Base-by-base conservation (phyloP, 2,797 vertebrate genomes). In the Microctenopoma stevenorrisi region DNA sequence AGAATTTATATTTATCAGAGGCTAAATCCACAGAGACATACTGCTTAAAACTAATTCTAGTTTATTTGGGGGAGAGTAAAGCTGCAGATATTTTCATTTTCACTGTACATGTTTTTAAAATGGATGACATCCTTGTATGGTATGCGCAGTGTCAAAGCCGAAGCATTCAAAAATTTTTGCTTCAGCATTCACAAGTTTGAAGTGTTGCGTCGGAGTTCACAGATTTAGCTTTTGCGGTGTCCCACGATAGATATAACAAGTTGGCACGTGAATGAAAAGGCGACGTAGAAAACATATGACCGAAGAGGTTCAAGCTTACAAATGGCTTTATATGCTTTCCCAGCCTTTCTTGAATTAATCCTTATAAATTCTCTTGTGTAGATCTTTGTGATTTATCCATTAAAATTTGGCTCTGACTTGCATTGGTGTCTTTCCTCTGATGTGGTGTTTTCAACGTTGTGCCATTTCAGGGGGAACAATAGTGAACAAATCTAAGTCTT, bases 331-430 rank as follows among this genome's bases (percentile, higher is more conserved):
- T 72, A 66, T 74, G 68, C 70, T 72, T 66, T 40, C 40, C 59
- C 53, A 35, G 67, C 71, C 57, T 67, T 64, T 79, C 42, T 72
- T 49, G 10, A 78, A 81, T 57, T 49, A 74, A 74, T 72, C 49
- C 38, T 70, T 7, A 66, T 37, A 51, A 54, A 70, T 72, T 68
- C 18, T 74, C 37, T 61, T 64, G 66, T 65, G 44, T 38, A 63
- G 62, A 76, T 76, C 52, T 78, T 81, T 80, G 66, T 84, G 67
- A 82, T 72, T 81, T 63, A 47, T 74, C 55, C 57, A 62, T 63
- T 48, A 58, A 74, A 43, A 68, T 80, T 50, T 58, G 64, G 79
- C 68, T 51, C 57, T 50, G 46, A 68, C 54, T 50, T 72, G 53
- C 69, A 59, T 65, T 22, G 55, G 72, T 51, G 50, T 81, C 59